A percentile compares a stretch with the other conserved stretches of the same genome.
Conservation (phyloP, 2,797 vertebrate genomes). For the Carduelis carduelis region DNA sequence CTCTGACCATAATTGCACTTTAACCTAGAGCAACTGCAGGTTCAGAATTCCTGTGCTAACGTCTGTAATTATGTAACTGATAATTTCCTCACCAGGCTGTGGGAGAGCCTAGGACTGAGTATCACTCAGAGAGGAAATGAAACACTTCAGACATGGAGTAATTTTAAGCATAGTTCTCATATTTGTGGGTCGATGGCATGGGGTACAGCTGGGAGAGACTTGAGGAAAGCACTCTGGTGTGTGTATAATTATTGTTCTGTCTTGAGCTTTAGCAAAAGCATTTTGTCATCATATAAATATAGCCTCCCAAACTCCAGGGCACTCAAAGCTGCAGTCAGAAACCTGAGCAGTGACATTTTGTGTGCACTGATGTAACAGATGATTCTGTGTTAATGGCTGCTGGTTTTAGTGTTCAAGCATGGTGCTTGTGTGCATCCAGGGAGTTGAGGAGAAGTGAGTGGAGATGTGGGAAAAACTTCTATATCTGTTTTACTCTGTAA, state of each 20-base stretch:
- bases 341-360: background rate
- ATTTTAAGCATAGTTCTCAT: conserved; percentile 36
- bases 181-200: background rate
- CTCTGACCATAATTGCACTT: conserved; percentile 17
- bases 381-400: background rate
- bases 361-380: background rate
- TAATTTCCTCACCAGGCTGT: conserved; percentile 46
- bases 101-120: conserved; percentile 21
- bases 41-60: conserved; percentile 36
- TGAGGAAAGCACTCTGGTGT: background rate
- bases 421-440: background rate
- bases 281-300: conserved; percentile 39
- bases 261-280: background rate
- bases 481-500: background rate
- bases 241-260: conserved; percentile 18
- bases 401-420: background rate
- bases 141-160: conserved; percentile 27
- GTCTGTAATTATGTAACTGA: conserved; percentile 55
- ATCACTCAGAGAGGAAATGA: conserved; percentile 62
- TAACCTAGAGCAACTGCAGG: conserved; percentile 3
- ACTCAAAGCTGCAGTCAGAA: background rate
- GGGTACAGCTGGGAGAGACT: conserved; percentile 32
- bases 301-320: background rate
- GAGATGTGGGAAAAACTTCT: background rate
- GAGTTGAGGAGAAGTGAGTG: background rate